Percentiles rank a stretch among this genome's conserved stretches.
phyloP scores from a whole-genome alignment of 2,888 invertebrate genomes.

The Rhyacophila evoluta region DNA sequence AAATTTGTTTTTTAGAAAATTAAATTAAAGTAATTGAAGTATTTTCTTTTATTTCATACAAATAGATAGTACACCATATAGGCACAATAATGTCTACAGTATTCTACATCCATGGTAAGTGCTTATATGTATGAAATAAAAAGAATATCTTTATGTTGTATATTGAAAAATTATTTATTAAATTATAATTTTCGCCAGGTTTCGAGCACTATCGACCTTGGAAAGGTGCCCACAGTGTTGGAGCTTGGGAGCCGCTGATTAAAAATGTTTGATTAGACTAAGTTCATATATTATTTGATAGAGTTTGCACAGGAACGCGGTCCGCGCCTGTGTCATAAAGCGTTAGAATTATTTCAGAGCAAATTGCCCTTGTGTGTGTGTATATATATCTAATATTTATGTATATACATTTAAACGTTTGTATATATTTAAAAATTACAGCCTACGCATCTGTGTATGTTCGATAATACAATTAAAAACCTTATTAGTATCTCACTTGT shows the following conservation, averaged over 20 bases:
- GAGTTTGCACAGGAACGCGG: slow-evolving; percentile 57
- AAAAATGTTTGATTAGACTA: slow-evolving; percentile 22
- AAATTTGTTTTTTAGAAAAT: too few species aligned
- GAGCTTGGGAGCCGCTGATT: slow-evolving; percentile 1
- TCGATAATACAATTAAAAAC: slow-evolving; percentile 1
- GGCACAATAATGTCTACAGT: slow-evolving; percentile 16
- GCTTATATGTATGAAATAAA: not conserved
- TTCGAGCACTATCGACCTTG: not conserved
- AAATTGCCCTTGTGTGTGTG: slow-evolving; percentile 53
- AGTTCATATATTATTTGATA: slow-evolving; percentile 24
- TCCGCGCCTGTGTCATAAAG: slow-evolving; percentile 63
- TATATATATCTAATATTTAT: slow-evolving; percentile 52
- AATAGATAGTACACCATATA: not conserved
- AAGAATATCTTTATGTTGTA: not conserved
- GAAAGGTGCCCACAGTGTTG: not conserved
- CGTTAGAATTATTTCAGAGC: slow-evolving; percentile 65
- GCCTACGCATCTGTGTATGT: not conserved
- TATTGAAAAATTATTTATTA: not conserved
- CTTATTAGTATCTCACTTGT: slow-evolving; percentile 19
- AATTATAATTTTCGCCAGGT: not conserved
- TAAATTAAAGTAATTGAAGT: too few species aligned
- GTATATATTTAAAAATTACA: slow-evolving; percentile 48
- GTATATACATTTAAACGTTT: slow-evolving; percentile 48
- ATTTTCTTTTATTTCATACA: not conserved
- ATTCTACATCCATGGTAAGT: not conserved